Evolutionary conservation across 2,888 invertebrate species (phyloP), one percentile per base, ranked within the genome.

Genomic region (Dendrolimus houi): DNA sequence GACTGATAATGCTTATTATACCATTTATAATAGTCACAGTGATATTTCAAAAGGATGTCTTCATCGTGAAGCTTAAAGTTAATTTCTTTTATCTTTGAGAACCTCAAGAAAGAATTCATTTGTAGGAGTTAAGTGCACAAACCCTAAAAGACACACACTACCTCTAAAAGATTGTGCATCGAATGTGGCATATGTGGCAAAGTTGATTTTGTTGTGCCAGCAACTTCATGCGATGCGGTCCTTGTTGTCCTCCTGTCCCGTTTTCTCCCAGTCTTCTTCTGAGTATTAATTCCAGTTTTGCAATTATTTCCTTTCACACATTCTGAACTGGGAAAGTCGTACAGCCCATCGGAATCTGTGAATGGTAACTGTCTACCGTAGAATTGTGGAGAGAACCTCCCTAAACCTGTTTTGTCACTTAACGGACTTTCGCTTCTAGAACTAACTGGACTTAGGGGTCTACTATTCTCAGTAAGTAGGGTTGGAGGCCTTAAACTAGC

Each of bases 261-360:
- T 67, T 93, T 92, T 57, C 93, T 92, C 9, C 92, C 92, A 2
- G 92, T 91, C 75, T 94, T 94, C 71, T 93, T 92, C 69, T 92
- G 92, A 60, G 92, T 83, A 56, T 85, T 91, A 56, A 79, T 83
- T 9, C 85, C 80, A 8, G 85, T 81, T 63, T 84, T 87, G 63
- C 91, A 91, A 71, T 88, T 93, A 67, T 91, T 93, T 8, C 88
- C 91, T 74, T 84, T 88, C 60, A 92, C 87, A 64, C 93, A 93
- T 75, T 95, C 95, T 8, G 95, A 94, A 76, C 95, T 95, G 6
- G 95, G 95, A 73, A 95, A 95, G 78, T 96, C 95, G 75, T 95
- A 95, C 29, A 95, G 83, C 3, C 95, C 95, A 76, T 96, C 96
- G 0, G 95, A 95, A 80, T 96, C 96, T 12, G 95, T 95, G 71